phyloP scores from a whole-genome alignment of 2,888 invertebrate species.

The Eulithis prunata region DNA sequence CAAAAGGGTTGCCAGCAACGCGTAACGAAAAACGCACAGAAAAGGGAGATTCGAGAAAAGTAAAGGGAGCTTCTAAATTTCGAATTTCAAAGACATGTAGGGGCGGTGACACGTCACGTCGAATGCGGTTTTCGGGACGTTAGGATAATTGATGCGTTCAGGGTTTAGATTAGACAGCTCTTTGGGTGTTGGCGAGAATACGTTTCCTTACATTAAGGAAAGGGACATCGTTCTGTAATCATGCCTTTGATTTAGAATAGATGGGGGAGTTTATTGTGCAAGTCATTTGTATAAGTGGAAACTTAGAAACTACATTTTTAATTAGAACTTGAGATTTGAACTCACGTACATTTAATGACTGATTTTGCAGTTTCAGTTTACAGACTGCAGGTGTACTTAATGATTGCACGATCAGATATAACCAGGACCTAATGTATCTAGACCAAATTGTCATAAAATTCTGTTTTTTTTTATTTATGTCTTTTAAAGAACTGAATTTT shows the following conservation, averaged over 20 bases:
- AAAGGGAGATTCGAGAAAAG: constrained; percentile 44
- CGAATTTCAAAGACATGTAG: constrained; percentile 72
- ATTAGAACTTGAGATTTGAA: neutral
- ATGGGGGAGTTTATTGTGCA: constrained; percentile 22
- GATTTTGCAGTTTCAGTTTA: no score
- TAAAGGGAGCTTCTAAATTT: constrained; percentile 33
- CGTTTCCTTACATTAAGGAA: constrained; percentile 34
- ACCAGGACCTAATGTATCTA: no score
- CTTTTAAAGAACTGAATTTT: no score
- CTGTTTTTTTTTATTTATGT: no score
- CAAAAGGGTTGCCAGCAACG: constrained; percentile 79
- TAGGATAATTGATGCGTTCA: constrained; percentile 73
- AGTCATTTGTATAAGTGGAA: constrained; percentile 21
- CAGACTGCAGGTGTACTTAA: no score
- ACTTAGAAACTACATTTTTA: neutral
- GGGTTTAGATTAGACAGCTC: constrained; percentile 53
- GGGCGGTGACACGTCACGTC: constrained; percentile 73
- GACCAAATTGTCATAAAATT: no score
- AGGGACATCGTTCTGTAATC: constrained; percentile 29
- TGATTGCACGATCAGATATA: no score
- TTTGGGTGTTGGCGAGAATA: constrained; percentile 54
- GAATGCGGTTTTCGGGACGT: constrained; percentile 58
- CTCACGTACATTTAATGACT: no score
- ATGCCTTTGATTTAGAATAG: constrained; percentile 22
- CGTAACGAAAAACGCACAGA: constrained; percentile 67